Percentiles rank a stretch among this genome's conserved stretches.
Conservation (phyloP, 2,113 vertebrate genomes). For the Ammodytes dubius region DNA sequence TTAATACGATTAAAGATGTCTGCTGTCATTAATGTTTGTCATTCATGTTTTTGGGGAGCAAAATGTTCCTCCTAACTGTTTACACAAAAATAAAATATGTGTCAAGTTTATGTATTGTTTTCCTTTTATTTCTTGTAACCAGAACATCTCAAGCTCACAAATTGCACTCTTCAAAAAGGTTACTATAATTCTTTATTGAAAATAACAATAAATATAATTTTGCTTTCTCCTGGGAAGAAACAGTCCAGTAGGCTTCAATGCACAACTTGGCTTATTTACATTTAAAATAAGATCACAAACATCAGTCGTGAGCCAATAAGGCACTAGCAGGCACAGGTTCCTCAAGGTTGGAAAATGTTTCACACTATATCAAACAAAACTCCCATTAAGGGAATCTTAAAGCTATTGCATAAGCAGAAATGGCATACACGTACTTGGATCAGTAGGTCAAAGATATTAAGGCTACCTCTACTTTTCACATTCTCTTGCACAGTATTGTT, state of each 20-base stretch:
- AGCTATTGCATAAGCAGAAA: neutral
- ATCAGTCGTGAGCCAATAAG: conserved; percentile 12
- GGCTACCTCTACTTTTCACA: conserved; percentile 6
- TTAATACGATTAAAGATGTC: conserved; percentile 39
- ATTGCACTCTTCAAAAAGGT: conserved; percentile 14
- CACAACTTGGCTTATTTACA: conserved; percentile 52
- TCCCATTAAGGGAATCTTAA: neutral
- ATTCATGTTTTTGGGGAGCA: conserved; percentile 7
- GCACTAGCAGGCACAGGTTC: neutral
- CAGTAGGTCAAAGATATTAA: neutral
- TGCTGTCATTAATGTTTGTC: conserved; percentile 27
- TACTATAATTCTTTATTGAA: conserved; percentile 43
- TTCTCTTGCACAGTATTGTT: conserved; percentile 11
- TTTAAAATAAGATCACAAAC: conserved; percentile 26
- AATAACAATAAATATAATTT: conserved; percentile 42
- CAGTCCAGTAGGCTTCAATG: neutral
- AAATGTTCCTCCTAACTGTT: conserved; percentile 28
- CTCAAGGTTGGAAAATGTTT: neutral
- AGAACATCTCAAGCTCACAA: neutral
- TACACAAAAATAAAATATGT: conserved; percentile 49
- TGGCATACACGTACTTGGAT: conserved; percentile 10
- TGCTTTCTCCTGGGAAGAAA: conserved; percentile 22
- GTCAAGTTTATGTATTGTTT: conserved; percentile 3
- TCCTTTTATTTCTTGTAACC: neutral
- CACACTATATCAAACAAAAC: conserved; percentile 6